phyloP scores from a whole-genome alignment of 2,888 invertebrate genomes.

The Acanthacorydalis orientalis region DNA sequence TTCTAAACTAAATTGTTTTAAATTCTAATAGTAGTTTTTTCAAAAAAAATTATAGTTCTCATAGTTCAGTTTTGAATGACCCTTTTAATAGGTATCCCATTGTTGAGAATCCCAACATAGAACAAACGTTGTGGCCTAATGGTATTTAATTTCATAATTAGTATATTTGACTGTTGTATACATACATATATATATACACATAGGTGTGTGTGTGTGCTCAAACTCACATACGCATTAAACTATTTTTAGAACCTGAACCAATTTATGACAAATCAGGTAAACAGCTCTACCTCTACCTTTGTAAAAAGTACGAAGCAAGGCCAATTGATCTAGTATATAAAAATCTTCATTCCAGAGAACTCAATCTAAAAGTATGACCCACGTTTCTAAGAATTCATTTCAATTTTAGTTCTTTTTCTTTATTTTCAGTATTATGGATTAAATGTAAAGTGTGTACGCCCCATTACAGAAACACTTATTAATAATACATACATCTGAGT shows the following conservation, averaged over 20 bases:
- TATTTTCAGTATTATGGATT: constrained; percentile 21
- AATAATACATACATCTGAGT: constrained; percentile 20
- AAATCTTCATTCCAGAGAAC: constrained; percentile 15
- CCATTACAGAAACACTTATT: constrained; percentile 21
- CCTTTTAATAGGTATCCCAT: constrained; percentile 29
- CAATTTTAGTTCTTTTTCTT: no score
- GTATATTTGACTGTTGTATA: no score
- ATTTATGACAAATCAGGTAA: constrained; percentile 18
- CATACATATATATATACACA: no score
- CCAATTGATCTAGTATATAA: constrained; percentile 20
- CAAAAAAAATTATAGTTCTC: no score
- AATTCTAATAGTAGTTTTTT: no score
- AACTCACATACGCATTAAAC: no score
- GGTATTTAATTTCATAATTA: no score
- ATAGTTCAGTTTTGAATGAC: constrained; percentile 29
- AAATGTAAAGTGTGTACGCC: constrained; percentile 19
- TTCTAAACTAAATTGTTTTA: no score
- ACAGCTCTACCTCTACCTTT: constrained; percentile 21
- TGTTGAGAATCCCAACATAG: constrained; percentile 23
- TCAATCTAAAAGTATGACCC: constrained; percentile 21
- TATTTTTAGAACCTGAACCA: constrained; percentile 14
- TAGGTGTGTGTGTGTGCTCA: no score
- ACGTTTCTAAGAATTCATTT: not conserved
- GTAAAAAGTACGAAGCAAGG: constrained; percentile 21
- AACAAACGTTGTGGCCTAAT: constrained; percentile 13